Percentiles rank a stretch among this genome's conserved stretches.
Evolutionary conservation across 1,140 invertebrate genomes (phyloP).

Genomic region (Thaumatotibia leucotreta): DNA sequence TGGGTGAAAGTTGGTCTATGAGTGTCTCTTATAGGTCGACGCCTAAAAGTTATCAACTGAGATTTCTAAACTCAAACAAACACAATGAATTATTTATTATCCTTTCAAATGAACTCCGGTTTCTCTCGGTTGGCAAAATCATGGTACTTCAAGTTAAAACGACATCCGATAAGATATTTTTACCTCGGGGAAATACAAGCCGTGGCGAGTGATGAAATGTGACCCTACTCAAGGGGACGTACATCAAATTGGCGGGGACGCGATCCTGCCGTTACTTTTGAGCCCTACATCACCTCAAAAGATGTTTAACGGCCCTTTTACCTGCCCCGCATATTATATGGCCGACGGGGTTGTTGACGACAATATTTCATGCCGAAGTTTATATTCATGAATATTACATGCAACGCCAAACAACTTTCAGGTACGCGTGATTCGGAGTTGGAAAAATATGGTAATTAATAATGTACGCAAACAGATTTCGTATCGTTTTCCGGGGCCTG

Average conservation of each 20-base stretch:
- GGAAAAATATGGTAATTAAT: slow-evolving; percentile 11
- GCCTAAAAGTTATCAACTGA: too few relatives aligned
- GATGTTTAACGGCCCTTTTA: slow-evolving; percentile 23
- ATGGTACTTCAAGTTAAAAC: slow-evolving; percentile 16
- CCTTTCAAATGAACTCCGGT: slow-evolving; percentile 5
- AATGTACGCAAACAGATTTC: background rate
- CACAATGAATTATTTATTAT: background rate
- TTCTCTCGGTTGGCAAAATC: background rate
- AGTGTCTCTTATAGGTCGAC: too few relatives aligned
- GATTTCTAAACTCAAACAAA: background rate
- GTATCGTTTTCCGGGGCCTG: background rate
- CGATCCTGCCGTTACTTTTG: slow-evolving; percentile 23
- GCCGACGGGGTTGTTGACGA: slow-evolving; percentile 23
- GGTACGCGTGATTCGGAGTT: slow-evolving; percentile 10
- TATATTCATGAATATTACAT: slow-evolving; percentile 40
- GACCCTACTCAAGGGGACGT: slow-evolving; percentile 27
- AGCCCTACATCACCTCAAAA: slow-evolving; percentile 28
- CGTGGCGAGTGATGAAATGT: slow-evolving; percentile 25
- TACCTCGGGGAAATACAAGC: slow-evolving; percentile 26
- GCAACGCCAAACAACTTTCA: slow-evolving; percentile 16
- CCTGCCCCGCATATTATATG: slow-evolving; percentile 23
- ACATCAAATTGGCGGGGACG: slow-evolving; percentile 23
- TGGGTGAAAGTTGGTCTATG: too few relatives aligned
- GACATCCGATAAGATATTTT: slow-evolving; percentile 22
- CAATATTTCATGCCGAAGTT: slow-evolving; percentile 37